Evolutionary conservation across 1,140 invertebrate species (phyloP), one percentile per base, ranked within the genome.

Genomic region (Prorops nasuta): DNA sequence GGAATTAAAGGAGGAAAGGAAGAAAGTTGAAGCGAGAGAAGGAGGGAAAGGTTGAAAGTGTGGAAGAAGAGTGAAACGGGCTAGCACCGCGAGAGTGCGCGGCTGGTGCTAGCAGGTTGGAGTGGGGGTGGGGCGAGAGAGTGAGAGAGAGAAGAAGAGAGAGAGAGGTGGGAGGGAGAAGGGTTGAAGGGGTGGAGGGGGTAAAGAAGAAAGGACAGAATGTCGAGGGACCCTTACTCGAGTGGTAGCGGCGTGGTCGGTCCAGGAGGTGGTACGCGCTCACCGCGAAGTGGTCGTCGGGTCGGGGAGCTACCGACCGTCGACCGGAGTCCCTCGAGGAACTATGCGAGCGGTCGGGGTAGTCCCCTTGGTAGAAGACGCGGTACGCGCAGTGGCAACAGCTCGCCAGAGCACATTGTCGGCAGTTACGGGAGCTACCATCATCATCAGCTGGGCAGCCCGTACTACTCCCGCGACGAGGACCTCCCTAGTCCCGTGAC

Each of bases 311-410:
- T 91, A 72, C 89, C 89, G 66, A 90, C 89, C 65, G 89, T 91
- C 66, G 89, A 92, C 83, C 85, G 89, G 59, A 90, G 88, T 69
- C 90, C 90, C 63, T 88, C 86, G 58, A 76, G 86, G 60, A 83
- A 81, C 69, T 87, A 86, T 75, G 84, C 84, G 60, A 83, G 81
- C 66, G 80, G 79, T 55, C 70, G 78, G 6, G 80, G 80, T 56
- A 85, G 81, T 76, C 84, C 84, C 50, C 59, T 80, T 64, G 80
- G 73, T 59, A 77, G 77, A 18, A 83, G 81, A 63, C 72, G 79
- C 18, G 79, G 74, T 57, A 80, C 79, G 21, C 76, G 82, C 24
- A 83, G 80, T 57, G 80, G 81, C 42, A 83, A 83, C 67, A 83
- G 80, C 60, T 83, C 83, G 37, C 81, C 83, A 12, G 81, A 82